These are phyloP conservation scores for Sympetrum striolatum DNA, from an alignment of 2,888 invertebrate species.

Conservation along the genomic window DNA sequence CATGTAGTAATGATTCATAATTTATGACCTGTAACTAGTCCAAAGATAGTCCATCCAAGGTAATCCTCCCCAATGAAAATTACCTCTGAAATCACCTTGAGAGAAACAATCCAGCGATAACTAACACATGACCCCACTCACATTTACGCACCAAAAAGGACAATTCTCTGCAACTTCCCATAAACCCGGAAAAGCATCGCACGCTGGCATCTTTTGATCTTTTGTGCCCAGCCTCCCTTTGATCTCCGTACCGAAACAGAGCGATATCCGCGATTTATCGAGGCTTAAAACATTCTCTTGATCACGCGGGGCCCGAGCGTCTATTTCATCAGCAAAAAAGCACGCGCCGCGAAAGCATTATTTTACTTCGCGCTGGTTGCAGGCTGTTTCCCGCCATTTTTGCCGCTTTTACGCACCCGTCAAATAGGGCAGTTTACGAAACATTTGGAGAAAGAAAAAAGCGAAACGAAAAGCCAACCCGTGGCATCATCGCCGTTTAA, in stretches of 20 bases:
- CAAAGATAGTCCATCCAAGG: no score
- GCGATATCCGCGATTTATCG: background rate
- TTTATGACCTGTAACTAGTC: no score
- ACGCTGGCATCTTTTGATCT: no score
- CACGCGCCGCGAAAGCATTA: background rate
- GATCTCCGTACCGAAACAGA: background rate
- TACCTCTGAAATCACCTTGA: no score
- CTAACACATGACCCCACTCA: no score
- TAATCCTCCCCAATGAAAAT: no score
- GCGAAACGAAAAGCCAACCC: background rate
- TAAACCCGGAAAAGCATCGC: no score
- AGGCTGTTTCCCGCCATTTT: background rate
- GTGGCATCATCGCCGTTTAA: background rate
- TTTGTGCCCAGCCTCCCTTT: background rate
- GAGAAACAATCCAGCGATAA: no score
- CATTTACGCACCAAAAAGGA: no score
- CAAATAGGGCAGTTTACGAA: background rate
- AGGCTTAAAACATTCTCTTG: background rate
- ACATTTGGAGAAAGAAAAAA: background rate
- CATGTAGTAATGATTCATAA: no score
- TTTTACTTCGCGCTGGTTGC: background rate
- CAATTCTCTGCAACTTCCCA: no score
- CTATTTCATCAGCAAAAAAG: background rate
- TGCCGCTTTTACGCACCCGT: background rate
- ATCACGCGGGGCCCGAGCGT: background rate